Percentiles rank a stretch among this genome's conserved stretches.
Evolutionary conservation across 2,113 vertebrate species (phyloP).

Genomic region (Pygathrix nemaeus): DNA sequence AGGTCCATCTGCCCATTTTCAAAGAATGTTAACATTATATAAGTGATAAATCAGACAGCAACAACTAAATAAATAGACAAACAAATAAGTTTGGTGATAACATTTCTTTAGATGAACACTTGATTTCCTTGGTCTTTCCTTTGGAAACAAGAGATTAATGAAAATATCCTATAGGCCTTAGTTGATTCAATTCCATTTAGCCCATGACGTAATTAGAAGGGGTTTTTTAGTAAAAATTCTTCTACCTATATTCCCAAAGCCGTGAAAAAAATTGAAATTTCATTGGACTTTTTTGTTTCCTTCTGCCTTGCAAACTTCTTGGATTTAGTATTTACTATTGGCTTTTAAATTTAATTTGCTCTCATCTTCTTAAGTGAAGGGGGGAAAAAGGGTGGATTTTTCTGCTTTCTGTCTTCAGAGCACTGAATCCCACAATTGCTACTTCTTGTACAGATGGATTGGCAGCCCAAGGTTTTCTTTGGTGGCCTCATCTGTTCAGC

Average conservation of each 20-base stretch:
- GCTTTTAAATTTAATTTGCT: slow-evolving; percentile 16
- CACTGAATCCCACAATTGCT: neutral
- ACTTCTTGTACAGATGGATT: neutral
- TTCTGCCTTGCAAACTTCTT: neutral
- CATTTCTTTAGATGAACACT: slow-evolving; percentile 67
- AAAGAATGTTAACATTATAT: slow-evolving; percentile 87
- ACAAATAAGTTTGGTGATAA: slow-evolving; percentile 74
- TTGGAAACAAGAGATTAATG: slow-evolving; percentile 60
- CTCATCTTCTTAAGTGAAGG: slow-evolving; percentile 29
- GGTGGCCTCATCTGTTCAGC: slow-evolving; percentile 30
- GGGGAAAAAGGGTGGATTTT: neutral
- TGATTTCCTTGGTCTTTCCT: slow-evolving; percentile 64
- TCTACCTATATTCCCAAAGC: neutral
- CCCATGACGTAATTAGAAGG: slow-evolving; percentile 1
- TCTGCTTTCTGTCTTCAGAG: slow-evolving; percentile 32
- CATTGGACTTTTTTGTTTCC: neutral
- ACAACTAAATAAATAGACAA: slow-evolving; percentile 78
- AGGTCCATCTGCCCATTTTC: slow-evolving; percentile 87
- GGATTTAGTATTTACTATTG: neutral
- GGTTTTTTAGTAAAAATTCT: neutral
- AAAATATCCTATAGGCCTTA: slow-evolving; percentile 9
- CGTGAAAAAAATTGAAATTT: neutral
- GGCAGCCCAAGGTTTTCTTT: neutral
- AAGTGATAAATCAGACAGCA: slow-evolving; percentile 85
- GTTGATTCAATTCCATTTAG: neutral